Conservation (phyloP, 2,888 invertebrate species). For the Halictus quadricinctus region DNA sequence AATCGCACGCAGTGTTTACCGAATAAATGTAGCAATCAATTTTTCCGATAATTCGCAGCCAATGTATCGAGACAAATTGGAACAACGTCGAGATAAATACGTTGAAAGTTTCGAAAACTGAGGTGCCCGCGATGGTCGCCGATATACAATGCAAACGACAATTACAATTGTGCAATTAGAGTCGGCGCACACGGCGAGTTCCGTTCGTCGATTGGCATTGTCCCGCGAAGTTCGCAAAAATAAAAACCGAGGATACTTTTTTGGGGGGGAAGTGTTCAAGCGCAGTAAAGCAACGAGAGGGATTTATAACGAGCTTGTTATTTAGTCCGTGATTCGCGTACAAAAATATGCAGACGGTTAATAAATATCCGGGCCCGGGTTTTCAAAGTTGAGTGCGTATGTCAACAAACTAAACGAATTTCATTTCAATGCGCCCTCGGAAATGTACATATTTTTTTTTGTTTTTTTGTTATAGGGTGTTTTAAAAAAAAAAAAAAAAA, state of each 20-base stretch:
- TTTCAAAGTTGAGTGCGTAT: background rate
- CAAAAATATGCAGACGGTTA: constrained; percentile 41
- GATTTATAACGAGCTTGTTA: constrained; percentile 37
- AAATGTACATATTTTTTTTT: background rate
- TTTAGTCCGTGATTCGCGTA: constrained; percentile 24
- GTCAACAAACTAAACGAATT: constrained; percentile 28
- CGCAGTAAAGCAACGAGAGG: background rate
- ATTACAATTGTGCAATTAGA: constrained; percentile 37
- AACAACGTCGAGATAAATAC: background rate
- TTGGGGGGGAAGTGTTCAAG: background rate
- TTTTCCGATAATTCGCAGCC: background rate
- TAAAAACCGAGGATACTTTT: background rate
- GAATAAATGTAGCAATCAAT: constrained; percentile 9
- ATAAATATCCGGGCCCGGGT: constrained; percentile 32
- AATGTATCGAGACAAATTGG: constrained; percentile 11
- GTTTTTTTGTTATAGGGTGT: no score
- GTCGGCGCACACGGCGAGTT: background rate
- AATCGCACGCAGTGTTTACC: background rate
- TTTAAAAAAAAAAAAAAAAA: background rate
- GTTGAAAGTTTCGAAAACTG: background rate
- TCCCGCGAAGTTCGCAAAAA: background rate
- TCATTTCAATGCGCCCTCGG: constrained; percentile 19
- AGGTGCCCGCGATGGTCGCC: background rate
- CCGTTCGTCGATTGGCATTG: background rate
- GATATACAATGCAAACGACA: background rate